These are phyloP conservation scores for Leuciscus idus DNA, from an alignment of 2,113 vertebrate genomes.

Conservation along the genomic window DNA sequence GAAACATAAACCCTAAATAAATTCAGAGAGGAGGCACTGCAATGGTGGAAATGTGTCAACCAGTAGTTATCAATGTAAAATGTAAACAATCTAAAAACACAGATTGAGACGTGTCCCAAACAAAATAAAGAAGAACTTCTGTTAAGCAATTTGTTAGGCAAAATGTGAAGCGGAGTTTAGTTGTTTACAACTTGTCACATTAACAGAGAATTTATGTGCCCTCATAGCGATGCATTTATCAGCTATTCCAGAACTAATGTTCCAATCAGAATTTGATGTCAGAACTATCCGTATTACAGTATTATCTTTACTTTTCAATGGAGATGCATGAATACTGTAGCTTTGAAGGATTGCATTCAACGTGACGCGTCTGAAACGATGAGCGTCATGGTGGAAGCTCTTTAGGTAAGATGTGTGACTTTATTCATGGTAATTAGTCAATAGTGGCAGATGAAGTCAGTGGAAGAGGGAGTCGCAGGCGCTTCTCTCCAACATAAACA, in stretches of 20 bases:
- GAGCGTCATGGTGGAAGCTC: not conserved
- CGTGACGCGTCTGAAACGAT: not conserved
- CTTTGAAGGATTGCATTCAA: not conserved
- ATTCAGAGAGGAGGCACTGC: not conserved
- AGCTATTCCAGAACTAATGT: not conserved
- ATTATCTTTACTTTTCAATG: not conserved
- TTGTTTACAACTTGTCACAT: constrained; percentile 6
- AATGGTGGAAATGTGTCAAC: not conserved
- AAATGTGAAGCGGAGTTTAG: not conserved
- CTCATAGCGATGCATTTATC: not conserved
- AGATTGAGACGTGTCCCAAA: not conserved
- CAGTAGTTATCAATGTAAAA: not conserved
- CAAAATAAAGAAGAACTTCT: not conserved
- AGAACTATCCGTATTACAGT: not conserved
- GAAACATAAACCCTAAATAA: not conserved
- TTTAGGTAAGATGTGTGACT: not conserved
- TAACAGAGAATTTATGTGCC: not conserved
- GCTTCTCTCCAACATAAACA: constrained; percentile 66
- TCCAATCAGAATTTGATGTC: not conserved
- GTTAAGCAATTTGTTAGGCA: not conserved
- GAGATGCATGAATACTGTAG: not conserved
- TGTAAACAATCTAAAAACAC: not conserved
- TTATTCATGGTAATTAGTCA: constrained; percentile 19
- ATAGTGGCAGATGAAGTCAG: constrained; percentile 57
- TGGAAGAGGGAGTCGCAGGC: constrained; percentile 58